These are phyloP conservation scores for Crossaster papposus DNA, from an alignment of 53 echinoderm and acorn worm genomes.

Conservation along the genomic window DNA sequence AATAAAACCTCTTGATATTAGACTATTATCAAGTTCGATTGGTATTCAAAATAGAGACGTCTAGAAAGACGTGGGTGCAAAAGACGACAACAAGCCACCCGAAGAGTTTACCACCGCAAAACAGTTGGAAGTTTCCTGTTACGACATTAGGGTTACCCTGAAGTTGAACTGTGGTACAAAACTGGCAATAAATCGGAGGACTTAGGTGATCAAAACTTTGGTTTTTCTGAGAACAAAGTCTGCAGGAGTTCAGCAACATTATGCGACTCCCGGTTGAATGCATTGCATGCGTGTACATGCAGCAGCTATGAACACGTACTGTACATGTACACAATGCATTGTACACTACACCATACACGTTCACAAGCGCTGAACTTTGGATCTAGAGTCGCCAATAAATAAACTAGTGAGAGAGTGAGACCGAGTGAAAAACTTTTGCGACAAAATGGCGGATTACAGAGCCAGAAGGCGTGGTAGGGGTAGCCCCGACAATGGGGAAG, in stretches of 20 bases:
- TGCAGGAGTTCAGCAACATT: constrained; percentile 1
- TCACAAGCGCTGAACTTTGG: constrained; percentile 12
- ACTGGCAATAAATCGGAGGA: constrained; percentile 11
- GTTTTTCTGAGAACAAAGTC: not conserved
- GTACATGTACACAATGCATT: too few species aligned
- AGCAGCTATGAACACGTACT: too few species aligned
- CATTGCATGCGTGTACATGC: too few species aligned
- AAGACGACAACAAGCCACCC: not conserved
- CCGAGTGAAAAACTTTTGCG: constrained; percentile 14
- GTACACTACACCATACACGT: not conserved
- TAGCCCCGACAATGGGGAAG: constrained; percentile 50
- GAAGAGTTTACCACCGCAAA: constrained; percentile 20
- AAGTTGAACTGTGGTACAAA: constrained; percentile 7
- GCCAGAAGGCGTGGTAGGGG: constrained; percentile 39
- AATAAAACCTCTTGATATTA: not conserved
- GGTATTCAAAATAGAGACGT: not conserved
- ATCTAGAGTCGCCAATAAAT: not conserved
- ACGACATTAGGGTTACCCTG: constrained; percentile 1
- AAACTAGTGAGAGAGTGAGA: too few species aligned
- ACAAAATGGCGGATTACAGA: constrained; percentile 56
- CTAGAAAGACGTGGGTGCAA: not conserved
- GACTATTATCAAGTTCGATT: not conserved
- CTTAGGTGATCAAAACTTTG: not conserved
- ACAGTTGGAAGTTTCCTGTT: constrained; percentile 48
- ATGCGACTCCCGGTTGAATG: not conserved